These are phyloP conservation scores for Papilio helenus DNA, from an alignment of 1,140 invertebrate genomes.

Conservation along the genomic window DNA sequence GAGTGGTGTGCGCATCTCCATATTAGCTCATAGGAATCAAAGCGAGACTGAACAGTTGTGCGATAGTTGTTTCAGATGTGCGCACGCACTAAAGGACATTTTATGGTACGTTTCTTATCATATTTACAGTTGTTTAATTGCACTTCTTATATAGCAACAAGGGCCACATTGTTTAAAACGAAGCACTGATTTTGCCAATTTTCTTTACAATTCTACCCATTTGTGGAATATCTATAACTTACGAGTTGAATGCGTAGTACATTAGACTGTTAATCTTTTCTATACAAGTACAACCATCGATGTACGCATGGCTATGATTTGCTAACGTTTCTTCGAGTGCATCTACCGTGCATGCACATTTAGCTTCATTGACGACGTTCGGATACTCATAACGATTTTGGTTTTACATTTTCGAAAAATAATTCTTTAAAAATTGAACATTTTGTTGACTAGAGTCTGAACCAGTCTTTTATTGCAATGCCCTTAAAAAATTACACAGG, in stretches of 20 bases:
- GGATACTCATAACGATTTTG: neutral
- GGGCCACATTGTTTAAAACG: constrained; percentile 10
- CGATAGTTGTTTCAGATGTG: no score
- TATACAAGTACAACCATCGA: neutral
- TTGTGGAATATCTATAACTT: neutral
- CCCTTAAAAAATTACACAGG: no score
- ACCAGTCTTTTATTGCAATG: no score
- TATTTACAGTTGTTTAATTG: constrained; percentile 17
- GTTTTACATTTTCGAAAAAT: neutral
- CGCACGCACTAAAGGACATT: neutral
- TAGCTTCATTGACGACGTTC: neutral
- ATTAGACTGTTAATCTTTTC: neutral
- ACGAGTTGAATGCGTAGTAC: neutral
- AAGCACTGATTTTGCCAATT: constrained; percentile 22
- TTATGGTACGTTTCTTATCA: constrained; percentile 22
- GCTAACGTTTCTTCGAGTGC: neutral
- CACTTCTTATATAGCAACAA: neutral
- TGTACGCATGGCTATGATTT: neutral
- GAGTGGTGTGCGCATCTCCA: no score
- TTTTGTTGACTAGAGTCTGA: neutral
- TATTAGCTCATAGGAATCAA: no score
- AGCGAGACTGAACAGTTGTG: no score
- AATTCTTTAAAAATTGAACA: neutral
- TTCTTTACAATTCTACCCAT: neutral
- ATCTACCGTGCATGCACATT: neutral